Evolutionary conservation across 2,888 invertebrate genomes (phyloP).

Genomic region (Serripes groenlandicus): DNA sequence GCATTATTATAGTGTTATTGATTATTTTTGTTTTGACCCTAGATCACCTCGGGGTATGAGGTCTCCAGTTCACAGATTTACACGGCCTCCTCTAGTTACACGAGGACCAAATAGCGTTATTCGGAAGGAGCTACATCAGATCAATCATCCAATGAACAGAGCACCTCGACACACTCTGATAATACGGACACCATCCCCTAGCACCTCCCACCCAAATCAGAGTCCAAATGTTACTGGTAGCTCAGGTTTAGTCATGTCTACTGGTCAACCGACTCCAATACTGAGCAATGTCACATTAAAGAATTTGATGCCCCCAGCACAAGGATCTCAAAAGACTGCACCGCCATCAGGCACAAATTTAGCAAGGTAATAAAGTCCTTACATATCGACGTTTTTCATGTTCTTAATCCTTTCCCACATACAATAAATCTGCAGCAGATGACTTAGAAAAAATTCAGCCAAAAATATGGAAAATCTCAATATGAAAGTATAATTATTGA

Average conservation of each 20-base stretch:
- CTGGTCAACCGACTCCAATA: slow-evolving; percentile 6
- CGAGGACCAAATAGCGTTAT: not conserved
- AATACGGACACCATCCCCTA: not conserved
- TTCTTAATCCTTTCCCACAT: too few relatives aligned
- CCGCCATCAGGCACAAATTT: slow-evolving; percentile 13
- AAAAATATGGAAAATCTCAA: too few relatives aligned
- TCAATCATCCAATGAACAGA: not conserved
- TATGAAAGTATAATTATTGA: too few relatives aligned
- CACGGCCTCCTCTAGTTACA: not conserved
- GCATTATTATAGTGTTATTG: too few relatives aligned
- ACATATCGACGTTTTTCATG: not conserved
- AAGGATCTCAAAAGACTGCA: slow-evolving; percentile 13
- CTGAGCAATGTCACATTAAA: slow-evolving; percentile 26
- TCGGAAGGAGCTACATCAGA: slow-evolving; percentile 1
- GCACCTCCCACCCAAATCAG: not conserved
- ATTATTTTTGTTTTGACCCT: too few relatives aligned
- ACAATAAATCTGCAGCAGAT: too few relatives aligned
- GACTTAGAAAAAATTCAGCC: too few relatives aligned
- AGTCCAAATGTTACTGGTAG: not conserved
- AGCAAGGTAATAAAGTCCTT: slow-evolving; percentile 9
- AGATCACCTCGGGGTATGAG: not conserved
- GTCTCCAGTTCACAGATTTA: not conserved
- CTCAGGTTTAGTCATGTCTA: not conserved
- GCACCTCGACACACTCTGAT: not conserved
- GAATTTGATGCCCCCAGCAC: slow-evolving; percentile 58